These are phyloP conservation scores for Suncus etruscus DNA, from an alignment of 2,113 vertebrate species.

Conservation along the genomic window DNA sequence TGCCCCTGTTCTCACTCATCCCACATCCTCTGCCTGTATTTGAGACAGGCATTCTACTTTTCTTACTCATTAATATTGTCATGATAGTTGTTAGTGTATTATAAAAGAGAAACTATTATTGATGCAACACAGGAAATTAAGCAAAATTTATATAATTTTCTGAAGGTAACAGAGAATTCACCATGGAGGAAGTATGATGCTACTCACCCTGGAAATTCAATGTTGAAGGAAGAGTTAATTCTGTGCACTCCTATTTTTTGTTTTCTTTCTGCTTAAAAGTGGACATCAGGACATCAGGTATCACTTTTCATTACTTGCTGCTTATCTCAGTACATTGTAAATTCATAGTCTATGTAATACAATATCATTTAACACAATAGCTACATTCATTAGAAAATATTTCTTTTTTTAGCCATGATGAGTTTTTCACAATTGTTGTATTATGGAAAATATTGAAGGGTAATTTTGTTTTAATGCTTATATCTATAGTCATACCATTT, in stretches of 20 bases:
- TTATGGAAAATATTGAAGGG: slow-evolving; percentile 40
- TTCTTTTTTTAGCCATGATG: slow-evolving; percentile 45
- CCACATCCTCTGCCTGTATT: too few relatives aligned
- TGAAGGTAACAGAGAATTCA: not conserved
- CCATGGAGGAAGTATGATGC: not conserved
- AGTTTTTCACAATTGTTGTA: slow-evolving; percentile 33
- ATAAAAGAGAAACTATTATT: not conserved
- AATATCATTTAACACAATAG: slow-evolving; percentile 44
- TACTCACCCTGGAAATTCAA: not conserved
- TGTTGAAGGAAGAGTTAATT: not conserved
- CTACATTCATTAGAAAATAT: slow-evolving; percentile 26
- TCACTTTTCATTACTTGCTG: slow-evolving; percentile 8
- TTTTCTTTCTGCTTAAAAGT: not conserved
- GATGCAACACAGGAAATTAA: not conserved
- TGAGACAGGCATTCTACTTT: too few relatives aligned
- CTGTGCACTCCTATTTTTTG: not conserved
- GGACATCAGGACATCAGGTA: not conserved
- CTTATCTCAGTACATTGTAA: slow-evolving; percentile 43
- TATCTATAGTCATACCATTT: not conserved
- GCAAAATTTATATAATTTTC: not conserved
- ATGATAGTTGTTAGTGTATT: too few relatives aligned
- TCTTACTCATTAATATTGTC: too few relatives aligned
- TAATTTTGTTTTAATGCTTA: slow-evolving; percentile 65
- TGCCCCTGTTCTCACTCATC: too few relatives aligned
- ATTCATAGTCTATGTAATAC: not conserved